Percentiles rank a stretch among this genome's conserved stretches.
phyloP scores from a whole-genome alignment of 2,113 vertebrate genomes.

The Neotoma lepida region DNA sequence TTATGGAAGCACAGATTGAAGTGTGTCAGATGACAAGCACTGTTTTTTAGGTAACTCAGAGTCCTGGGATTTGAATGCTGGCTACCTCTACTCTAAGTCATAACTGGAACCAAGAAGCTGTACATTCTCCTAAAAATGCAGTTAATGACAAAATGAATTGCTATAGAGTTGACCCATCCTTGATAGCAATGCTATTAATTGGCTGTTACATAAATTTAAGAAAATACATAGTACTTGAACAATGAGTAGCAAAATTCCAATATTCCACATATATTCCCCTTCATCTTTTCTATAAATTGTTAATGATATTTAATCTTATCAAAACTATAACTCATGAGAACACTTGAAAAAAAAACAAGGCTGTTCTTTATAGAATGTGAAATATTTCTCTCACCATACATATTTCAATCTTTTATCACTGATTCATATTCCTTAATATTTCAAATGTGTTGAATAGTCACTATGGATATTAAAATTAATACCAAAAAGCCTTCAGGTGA shows the following conservation, averaged over 20 bases:
- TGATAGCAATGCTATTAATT: not conserved
- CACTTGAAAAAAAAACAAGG: conserved; percentile 5
- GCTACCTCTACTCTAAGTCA: not conserved
- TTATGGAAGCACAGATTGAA: not conserved
- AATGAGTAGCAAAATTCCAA: not conserved
- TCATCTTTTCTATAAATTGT: not conserved
- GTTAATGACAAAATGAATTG: not conserved
- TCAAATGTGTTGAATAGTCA: conserved; percentile 31
- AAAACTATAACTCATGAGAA: conserved; percentile 21
- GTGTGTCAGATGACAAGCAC: not conserved
- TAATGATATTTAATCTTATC: not conserved
- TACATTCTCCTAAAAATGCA: not conserved
- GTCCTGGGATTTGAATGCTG: not conserved
- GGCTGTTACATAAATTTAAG: not conserved
- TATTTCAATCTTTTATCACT: conserved; percentile 20
- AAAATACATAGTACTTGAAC: not conserved
- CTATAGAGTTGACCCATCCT: not conserved
- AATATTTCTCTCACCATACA: not conserved
- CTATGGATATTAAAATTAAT: not conserved
- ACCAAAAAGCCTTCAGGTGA: not conserved
- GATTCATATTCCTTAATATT: conserved; percentile 16
- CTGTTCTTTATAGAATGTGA: not conserved
- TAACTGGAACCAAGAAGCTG: not conserved
- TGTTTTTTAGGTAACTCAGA: not conserved
- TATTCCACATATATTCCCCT: not conserved